Percentiles rank a stretch among this genome's conserved stretches.
Conservation (phyloP, 2,888 invertebrate species). For the Hirtodrosophila duncani region DNA sequence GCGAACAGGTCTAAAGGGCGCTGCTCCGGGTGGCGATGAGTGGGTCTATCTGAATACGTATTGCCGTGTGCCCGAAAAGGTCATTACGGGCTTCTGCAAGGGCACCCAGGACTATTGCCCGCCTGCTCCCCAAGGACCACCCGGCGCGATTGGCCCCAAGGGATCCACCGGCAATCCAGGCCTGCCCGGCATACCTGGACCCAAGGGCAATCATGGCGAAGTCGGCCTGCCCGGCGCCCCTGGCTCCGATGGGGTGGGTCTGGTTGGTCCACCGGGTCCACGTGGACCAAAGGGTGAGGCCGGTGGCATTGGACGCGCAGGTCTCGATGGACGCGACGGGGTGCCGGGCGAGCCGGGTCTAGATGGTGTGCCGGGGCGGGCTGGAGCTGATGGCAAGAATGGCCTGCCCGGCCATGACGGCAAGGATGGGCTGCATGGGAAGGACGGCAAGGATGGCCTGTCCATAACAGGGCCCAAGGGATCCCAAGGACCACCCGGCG, state of each 20-base stretch:
- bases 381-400: slow-evolving; percentile 89
- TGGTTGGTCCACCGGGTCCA: slow-evolving; percentile 70
- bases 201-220: slow-evolving; percentile 85
- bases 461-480: slow-evolving; percentile 83
- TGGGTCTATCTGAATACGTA: slow-evolving; percentile 94
- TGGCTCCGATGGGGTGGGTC: slow-evolving; percentile 80
- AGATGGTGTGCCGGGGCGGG: slow-evolving; percentile 88
- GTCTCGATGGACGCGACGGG: slow-evolving; percentile 91
- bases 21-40: slow-evolving; percentile 86
- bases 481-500: slow-evolving; percentile 83
- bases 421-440: slow-evolving; percentile 81
- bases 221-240: slow-evolving; percentile 83
- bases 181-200: slow-evolving; percentile 83
- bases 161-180: slow-evolving; percentile 80
- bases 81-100: slow-evolving; percentile 90
- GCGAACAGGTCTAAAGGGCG: slow-evolving; percentile 82
- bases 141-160: slow-evolving; percentile 82
- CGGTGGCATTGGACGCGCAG: slow-evolving; percentile 85
- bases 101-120: slow-evolving; percentile 90
- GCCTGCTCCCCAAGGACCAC: slow-evolving; percentile 82
- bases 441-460: slow-evolving; percentile 82
- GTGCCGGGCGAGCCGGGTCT: slow-evolving; percentile 94
- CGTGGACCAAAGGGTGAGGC: slow-evolving; percentile 77
- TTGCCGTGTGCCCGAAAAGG: slow-evolving; percentile 90
- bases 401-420: slow-evolving; percentile 84